These are phyloP conservation scores for Chaetops frenatus DNA, from an alignment of 2,113 vertebrate genomes.

Conservation along the genomic window DNA sequence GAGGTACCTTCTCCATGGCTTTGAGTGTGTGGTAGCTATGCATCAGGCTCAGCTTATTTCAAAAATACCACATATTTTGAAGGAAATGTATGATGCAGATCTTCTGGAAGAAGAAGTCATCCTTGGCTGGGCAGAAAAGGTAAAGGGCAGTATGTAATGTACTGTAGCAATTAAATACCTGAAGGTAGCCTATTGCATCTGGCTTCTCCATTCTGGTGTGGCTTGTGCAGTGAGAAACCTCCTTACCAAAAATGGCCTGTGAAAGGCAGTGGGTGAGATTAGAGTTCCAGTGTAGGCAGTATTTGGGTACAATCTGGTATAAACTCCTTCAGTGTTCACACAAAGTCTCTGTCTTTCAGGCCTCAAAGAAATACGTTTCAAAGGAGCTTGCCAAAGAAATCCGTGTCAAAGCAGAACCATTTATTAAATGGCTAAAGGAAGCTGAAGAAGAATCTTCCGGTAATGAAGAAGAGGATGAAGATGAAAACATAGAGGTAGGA, in stretches of 20 bases:
- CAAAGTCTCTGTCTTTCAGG: constrained; percentile 51
- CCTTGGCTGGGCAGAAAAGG: constrained; percentile 95
- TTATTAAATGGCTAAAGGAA: constrained; percentile 97
- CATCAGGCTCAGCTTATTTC: constrained; percentile 89
- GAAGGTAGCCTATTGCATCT: rapidly evolving
- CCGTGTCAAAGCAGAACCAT: constrained; percentile 92
- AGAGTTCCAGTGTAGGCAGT: background rate
- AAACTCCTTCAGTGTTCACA: background rate
- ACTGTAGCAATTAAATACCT: background rate
- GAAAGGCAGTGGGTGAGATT: background rate
- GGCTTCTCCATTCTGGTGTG: background rate
- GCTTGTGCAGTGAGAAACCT: background rate
- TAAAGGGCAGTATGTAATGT: background rate
- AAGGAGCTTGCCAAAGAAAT: constrained; percentile 99
- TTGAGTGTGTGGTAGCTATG: constrained; percentile 95
- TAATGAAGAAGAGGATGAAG: constrained; percentile 86
- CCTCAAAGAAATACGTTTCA: constrained; percentile 96
- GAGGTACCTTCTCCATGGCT: constrained; percentile 91
- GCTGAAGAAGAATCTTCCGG: constrained; percentile 96
- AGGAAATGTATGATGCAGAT: constrained; percentile 95
- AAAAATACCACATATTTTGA: constrained; percentile 90
- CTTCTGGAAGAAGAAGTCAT: constrained; percentile 96
- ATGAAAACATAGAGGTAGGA: constrained; percentile 90
- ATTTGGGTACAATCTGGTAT: background rate
- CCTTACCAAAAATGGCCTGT: background rate